Evolutionary conservation across 2,888 invertebrate genomes (phyloP).

Genomic region (Rhagonycha fulva): DNA sequence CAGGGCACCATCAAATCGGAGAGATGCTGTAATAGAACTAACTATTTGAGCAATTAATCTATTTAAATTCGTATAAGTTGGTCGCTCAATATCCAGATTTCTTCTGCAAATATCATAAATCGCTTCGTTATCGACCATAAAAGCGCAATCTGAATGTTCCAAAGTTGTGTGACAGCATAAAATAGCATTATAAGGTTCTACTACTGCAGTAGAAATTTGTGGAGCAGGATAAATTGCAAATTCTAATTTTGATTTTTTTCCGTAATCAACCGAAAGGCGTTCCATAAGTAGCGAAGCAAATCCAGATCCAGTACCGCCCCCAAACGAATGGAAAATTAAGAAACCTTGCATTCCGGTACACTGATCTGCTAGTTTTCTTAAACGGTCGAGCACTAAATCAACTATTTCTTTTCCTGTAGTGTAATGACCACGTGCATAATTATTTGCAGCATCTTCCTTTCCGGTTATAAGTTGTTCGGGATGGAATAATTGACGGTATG

Average conservation of each 20-base stretch:
- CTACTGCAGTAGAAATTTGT: conserved; percentile 48
- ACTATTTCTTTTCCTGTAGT: conserved; percentile 78
- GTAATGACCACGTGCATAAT: conserved; percentile 83
- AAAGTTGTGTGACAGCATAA: conserved; percentile 63
- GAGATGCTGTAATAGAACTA: conserved; percentile 87
- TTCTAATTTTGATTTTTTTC: conserved; percentile 45
- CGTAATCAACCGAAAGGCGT: conserved; percentile 14
- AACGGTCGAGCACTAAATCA: conserved; percentile 67
- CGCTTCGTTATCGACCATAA: background rate
- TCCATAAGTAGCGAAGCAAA: conserved; percentile 63
- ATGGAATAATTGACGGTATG: conserved; percentile 73
- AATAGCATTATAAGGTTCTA: conserved; percentile 65
- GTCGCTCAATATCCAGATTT: conserved; percentile 49
- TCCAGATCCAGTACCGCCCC: conserved; percentile 66
- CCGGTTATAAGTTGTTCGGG: conserved; percentile 82
- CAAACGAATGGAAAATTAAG: conserved; percentile 68
- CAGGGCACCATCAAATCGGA: conserved; percentile 89
- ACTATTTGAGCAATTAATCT: conserved; percentile 76
- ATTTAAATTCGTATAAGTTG: conserved; percentile 68
- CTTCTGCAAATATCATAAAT: background rate
- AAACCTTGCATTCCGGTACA: conserved; percentile 65
- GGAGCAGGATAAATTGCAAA: conserved; percentile 22
- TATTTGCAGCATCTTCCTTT: conserved; percentile 85
- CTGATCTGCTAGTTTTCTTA: conserved; percentile 68
- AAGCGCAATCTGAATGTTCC: background rate